Evolutionary conservation across 2,113 vertebrate species (phyloP).

Genomic region (Neogobius melanostomus): DNA sequence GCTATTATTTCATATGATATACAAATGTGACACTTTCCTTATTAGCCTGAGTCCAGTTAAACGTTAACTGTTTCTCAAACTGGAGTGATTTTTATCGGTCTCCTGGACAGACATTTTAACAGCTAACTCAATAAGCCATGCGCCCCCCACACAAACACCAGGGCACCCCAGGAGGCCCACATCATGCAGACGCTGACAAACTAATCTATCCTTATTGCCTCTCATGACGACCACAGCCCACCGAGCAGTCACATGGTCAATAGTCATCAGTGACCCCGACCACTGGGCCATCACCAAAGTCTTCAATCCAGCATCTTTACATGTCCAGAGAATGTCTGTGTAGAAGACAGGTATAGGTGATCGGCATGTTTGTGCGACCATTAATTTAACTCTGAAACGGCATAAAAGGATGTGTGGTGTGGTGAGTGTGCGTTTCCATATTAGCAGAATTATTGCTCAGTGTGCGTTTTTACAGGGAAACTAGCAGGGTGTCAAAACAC

Average conservation of each 20-base stretch:
- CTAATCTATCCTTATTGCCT: slow-evolving; percentile 67
- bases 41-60: slow-evolving; percentile 65
- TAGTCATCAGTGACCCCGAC: slow-evolving; percentile 77
- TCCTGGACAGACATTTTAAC: slow-evolving; percentile 71
- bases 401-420: slow-evolving; percentile 4
- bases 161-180: slow-evolving; percentile 56
- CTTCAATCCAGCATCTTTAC: slow-evolving; percentile 16
- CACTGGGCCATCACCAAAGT: slow-evolving; percentile 61
- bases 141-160: slow-evolving; percentile 20
- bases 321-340: slow-evolving; percentile 7
- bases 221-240: slow-evolving; percentile 58
- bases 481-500: slow-evolving; percentile 62
- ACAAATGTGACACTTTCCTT: slow-evolving; percentile 35
- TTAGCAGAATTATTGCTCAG: slow-evolving; percentile 50
- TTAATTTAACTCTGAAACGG: background rate
- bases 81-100: slow-evolving; percentile 68
- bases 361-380: too few relatives aligned
- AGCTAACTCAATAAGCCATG: slow-evolving; percentile 59
- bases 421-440: background rate
- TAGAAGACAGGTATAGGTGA: too few relatives aligned
- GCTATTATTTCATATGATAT: background rate
- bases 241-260: slow-evolving; percentile 74
- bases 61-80: slow-evolving; percentile 72
- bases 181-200: slow-evolving; percentile 71
- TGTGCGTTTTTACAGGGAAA: slow-evolving; percentile 52